Conservation (phyloP, 2,113 vertebrate species). For the Aldabrachelys gigantea region DNA sequence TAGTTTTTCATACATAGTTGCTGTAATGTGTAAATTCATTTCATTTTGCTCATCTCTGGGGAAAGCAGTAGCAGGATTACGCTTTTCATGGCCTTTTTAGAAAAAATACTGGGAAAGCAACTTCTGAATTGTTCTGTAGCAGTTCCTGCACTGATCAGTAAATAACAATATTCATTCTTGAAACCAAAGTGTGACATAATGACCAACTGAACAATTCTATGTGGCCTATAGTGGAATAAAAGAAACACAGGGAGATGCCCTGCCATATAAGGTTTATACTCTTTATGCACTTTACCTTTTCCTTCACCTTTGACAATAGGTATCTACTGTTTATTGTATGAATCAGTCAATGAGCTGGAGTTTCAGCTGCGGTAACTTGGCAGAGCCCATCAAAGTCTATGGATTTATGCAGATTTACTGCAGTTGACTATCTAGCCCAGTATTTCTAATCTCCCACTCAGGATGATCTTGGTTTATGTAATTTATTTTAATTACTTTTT, state of each 20-base stretch:
- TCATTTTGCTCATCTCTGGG: background rate
- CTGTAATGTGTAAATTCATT: background rate
- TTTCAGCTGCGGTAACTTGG: background rate
- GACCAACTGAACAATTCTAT: background rate
- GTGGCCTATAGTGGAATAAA: background rate
- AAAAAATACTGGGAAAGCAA: background rate
- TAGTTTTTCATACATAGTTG: background rate
- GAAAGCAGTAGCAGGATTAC: background rate
- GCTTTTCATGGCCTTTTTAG: background rate
- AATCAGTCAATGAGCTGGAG: background rate
- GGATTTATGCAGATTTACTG: background rate
- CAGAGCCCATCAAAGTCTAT: background rate
- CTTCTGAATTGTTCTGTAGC: slow-evolving; percentile 1
- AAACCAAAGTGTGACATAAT: background rate
- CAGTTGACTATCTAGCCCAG: background rate
- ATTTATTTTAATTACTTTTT: background rate
- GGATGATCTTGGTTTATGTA: background rate
- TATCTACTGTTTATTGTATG: background rate
- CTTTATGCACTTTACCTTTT: background rate
- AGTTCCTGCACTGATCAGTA: background rate
- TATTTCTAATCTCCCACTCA: background rate
- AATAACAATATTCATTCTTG: background rate
- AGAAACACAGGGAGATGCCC: background rate
- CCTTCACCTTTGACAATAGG: background rate
- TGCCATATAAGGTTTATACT: background rate